phyloP scores from a whole-genome alignment of 2,888 invertebrate genomes.

The Athrips mouffetella region DNA sequence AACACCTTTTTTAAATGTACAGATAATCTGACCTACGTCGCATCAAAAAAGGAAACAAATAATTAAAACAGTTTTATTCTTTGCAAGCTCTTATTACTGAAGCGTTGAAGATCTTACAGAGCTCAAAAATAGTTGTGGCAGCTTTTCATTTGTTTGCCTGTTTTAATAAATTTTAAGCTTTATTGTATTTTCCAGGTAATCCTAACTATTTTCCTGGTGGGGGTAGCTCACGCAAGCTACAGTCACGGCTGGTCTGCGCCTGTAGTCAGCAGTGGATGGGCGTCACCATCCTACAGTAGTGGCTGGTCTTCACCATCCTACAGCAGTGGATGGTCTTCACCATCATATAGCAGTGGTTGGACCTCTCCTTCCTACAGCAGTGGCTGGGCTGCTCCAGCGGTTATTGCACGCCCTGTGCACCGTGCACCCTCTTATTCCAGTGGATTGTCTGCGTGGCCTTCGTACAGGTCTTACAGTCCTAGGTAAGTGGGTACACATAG shows the following conservation, averaged over 20 bases:
- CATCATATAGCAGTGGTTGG: too few species aligned
- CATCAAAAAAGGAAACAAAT: too few species aligned
- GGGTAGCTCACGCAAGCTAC: constrained; percentile 1
- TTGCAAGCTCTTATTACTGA: too few species aligned
- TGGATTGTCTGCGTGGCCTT: not conserved
- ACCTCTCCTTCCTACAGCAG: not conserved
- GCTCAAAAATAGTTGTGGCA: too few species aligned
- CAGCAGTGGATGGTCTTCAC: not conserved
- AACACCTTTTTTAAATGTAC: too few species aligned
- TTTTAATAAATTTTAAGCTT: not conserved
- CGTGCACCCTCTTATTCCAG: not conserved
- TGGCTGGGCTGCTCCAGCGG: not conserved
- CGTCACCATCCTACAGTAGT: not conserved
- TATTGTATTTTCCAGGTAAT: not conserved
- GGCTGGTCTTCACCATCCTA: constrained; percentile 4
- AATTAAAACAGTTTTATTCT: too few species aligned
- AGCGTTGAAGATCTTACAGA: too few species aligned
- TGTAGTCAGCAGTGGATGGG: not conserved
- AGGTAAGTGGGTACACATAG: too few species aligned
- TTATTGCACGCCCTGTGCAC: not conserved
- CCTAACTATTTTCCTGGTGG: not conserved
- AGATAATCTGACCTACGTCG: too few species aligned
- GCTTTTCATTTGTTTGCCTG: too few species aligned
- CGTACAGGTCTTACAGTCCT: not conserved
- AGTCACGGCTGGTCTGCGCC: constrained; percentile 4